Conservation (phyloP, 2,113 vertebrate genomes). For the Corythornis vintsioides region DNA sequence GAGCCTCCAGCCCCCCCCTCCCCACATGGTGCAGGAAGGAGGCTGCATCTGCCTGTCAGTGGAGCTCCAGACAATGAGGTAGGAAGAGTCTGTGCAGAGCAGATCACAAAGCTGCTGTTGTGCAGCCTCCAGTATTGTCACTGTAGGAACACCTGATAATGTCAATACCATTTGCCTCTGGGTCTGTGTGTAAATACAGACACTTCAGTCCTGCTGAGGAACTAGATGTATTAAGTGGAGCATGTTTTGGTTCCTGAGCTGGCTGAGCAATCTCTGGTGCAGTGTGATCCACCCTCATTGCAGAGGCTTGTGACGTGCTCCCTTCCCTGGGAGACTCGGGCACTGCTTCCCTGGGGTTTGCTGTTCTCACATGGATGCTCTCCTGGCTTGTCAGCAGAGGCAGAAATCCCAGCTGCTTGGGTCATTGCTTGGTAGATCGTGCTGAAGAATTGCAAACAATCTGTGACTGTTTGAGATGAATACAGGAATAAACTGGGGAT, state of each 20-base stretch:
- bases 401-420: constrained; percentile 4
- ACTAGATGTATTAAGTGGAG: rapidly evolving
- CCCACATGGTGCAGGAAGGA: not conserved
- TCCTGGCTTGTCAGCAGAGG: constrained; percentile 6
- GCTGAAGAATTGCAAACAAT: not conserved
- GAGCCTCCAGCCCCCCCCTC: not conserved
- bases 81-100: not conserved
- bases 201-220: not conserved
- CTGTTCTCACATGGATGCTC: not conserved
- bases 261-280: not conserved
- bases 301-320: not conserved
- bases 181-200: not conserved
- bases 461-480: not conserved
- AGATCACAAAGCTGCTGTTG: not conserved
- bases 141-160: not conserved
- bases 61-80: not conserved
- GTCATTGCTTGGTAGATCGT: constrained; percentile 2
- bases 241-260: not conserved
- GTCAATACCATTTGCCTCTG: not conserved
- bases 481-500: not conserved
- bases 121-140: not conserved
- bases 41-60: not conserved
- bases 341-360: not conserved
- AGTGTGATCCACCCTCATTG: not conserved
- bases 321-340: not conserved